These are phyloP conservation scores for Planococcus citri DNA, from an alignment of 1,140 invertebrate genomes.

Conservation along the genomic window DNA sequence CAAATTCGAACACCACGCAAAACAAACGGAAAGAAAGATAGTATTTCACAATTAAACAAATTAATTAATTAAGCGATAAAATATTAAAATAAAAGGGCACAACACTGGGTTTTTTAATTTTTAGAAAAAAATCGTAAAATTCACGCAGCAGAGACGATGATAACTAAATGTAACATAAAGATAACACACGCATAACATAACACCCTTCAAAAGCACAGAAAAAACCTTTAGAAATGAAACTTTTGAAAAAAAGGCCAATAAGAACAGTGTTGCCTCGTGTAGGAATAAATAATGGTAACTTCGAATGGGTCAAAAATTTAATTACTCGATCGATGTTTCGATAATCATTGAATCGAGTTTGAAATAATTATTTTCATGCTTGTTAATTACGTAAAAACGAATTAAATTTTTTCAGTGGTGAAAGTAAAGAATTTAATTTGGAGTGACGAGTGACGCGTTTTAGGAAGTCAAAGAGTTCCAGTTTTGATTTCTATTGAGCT, in stretches of 20 bases:
- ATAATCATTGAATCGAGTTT: too few relatives aligned
- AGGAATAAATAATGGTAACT: too few relatives aligned
- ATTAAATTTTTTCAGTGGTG: too few relatives aligned
- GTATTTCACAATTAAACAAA: not conserved
- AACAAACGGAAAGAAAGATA: not conserved
- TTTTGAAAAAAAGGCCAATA: not conserved
- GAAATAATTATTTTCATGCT: too few relatives aligned
- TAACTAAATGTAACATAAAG: slow-evolving; percentile 3
- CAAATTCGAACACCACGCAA: not conserved
- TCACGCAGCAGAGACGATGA: not conserved
- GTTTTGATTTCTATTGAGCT: too few relatives aligned
- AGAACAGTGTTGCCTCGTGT: not conserved
- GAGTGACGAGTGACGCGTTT: too few relatives aligned
- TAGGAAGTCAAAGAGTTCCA: too few relatives aligned
- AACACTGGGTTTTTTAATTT: not conserved
- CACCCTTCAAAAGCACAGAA: not conserved
- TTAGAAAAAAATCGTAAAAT: not conserved
- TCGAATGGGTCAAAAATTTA: too few relatives aligned
- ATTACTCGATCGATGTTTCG: too few relatives aligned
- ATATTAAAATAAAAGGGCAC: not conserved
- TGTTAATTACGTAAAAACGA: too few relatives aligned
- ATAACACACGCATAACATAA: slow-evolving; percentile 7
- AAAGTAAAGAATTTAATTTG: too few relatives aligned
- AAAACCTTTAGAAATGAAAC: not conserved
- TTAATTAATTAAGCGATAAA: not conserved